A percentile compares a stretch with the other conserved stretches of the same genome.
Conservation (phyloP, 2,113 vertebrate genomes). For the Addax nasomaculatus region DNA sequence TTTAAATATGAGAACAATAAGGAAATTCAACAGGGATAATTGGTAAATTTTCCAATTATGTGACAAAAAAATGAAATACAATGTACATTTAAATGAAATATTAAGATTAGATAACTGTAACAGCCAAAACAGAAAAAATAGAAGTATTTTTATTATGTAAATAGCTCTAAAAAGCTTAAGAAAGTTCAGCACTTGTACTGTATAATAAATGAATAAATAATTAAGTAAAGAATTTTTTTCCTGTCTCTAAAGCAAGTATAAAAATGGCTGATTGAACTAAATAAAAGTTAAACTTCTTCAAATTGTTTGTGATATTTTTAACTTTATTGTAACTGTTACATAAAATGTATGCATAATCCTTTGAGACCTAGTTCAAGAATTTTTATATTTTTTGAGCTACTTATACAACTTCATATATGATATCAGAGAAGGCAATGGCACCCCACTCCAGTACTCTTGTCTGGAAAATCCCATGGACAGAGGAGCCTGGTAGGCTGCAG, state of each 20-base stretch:
- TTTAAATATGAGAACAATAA: not conserved
- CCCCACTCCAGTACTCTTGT: too few relatives aligned
- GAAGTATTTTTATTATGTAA: not conserved
- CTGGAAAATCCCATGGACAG: too few relatives aligned
- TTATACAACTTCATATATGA: not conserved
- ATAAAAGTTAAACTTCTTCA: not conserved
- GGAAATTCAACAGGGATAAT: not conserved
- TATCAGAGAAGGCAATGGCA: too few relatives aligned
- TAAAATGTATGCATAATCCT: not conserved
- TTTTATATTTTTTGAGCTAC: not conserved
- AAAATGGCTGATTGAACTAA: not conserved
- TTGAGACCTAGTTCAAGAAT: not conserved
- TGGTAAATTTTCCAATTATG: not conserved
- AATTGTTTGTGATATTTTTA: not conserved
- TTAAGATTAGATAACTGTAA: not conserved
- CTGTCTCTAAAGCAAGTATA: not conserved
- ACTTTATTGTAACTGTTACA: not conserved
- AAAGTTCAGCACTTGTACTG: not conserved
- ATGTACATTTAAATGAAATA: not conserved
- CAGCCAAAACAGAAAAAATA: not conserved
- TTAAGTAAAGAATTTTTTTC: not conserved
- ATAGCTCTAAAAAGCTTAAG: not conserved
- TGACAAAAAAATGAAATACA: not conserved
- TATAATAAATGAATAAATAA: not conserved
- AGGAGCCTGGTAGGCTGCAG: too few relatives aligned